Base-by-base conservation (phyloP, 2,888 invertebrate genomes). In the Drosophila picticornis region DNA sequence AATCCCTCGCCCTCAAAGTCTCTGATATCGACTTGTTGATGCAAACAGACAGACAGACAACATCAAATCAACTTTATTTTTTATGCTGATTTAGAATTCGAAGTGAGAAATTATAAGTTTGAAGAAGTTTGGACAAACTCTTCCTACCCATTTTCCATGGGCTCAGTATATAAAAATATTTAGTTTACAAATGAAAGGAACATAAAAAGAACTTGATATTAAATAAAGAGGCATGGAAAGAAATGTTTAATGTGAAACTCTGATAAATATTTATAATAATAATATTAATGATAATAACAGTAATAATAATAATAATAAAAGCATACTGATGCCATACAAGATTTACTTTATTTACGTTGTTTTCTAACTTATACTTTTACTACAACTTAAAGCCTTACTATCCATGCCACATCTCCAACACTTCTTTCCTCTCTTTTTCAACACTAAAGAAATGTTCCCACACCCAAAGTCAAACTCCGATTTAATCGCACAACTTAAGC, bases 401-500 rank as follows among this genome's bases (percentile, higher is more conserved):
- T 46, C 16, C 25, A 9, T 46, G 25, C 46, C n/a, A n/a, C 40
- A n/a, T 43, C n/a, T 22, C 0, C 46, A 9, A 25, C 7, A 52
- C 31, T 29, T 31, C 22, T n/a, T 6, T 13, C 1, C 11, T 16
- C 13, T 9, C 25, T 25, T 25, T 9, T 16, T 25, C 25, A 50
- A 50, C 5, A 32, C 34, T 34, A 2, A 27, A n/a, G 13, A 59
- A 5, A 50, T 13, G 7, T 13, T 19, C 25, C 16, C 19, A 27
- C 19, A 38, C 11, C 25, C 25, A 38, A 27, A 27, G 40, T 38
- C 5, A 46, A 38, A 40, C 22, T 36, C 31, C 4, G 11, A 36
- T 50, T 29, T 57, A 40, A 50, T 36, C 38, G 25, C 51, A 19
- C 16, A 53, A 66, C 50, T 64, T 72, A 40, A 27, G 55, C 53